A percentile compares a stretch with the other conserved stretches of the same genome.
These are phyloP conservation scores for Blastobasis adustella DNA, from an alignment of 2,888 invertebrate species.

Conservation along the genomic window DNA sequence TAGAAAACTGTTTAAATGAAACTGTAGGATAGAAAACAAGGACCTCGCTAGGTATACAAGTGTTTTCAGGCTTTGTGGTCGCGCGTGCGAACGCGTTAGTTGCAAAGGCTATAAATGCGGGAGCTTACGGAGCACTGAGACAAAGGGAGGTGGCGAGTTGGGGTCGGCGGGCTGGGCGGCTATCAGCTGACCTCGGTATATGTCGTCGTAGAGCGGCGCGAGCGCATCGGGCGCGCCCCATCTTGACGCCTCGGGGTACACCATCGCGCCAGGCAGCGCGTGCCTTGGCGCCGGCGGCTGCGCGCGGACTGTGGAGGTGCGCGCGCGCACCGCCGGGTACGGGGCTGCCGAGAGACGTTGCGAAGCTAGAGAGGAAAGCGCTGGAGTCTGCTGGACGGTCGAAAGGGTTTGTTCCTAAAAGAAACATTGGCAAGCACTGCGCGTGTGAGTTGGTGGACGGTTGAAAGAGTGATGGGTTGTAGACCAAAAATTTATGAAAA, in stretches of 20 bases:
- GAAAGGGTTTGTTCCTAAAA: too few relatives aligned
- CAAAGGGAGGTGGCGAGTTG: constrained; percentile 14
- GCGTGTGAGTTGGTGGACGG: too few relatives aligned
- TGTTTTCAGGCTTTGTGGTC: neutral
- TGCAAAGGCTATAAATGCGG: constrained; percentile 4
- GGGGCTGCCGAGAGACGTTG: neutral
- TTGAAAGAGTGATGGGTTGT: too few relatives aligned
- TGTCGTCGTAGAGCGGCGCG: constrained; percentile 79
- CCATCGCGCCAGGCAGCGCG: constrained; percentile 55
- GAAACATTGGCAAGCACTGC: too few relatives aligned
- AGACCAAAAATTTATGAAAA: too few relatives aligned
- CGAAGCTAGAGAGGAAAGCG: too few relatives aligned
- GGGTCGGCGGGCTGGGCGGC: constrained; percentile 30
- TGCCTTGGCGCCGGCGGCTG: constrained; percentile 59
- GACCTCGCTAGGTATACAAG: neutral
- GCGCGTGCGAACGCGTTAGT: neutral
- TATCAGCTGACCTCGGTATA: constrained; percentile 77
- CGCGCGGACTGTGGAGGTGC: constrained; percentile 59
- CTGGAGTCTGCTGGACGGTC: too few relatives aligned
- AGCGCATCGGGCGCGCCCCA: constrained; percentile 78
- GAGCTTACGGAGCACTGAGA: constrained; percentile 3
- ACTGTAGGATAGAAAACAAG: too few relatives aligned
- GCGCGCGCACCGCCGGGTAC: constrained; percentile 39
- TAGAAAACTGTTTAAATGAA: too few relatives aligned
- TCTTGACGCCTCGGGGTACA: constrained; percentile 77